Evolutionary conservation across 92 coral and sea anemone species (phyloP).

Genomic region (Meandrina meandrites): DNA sequence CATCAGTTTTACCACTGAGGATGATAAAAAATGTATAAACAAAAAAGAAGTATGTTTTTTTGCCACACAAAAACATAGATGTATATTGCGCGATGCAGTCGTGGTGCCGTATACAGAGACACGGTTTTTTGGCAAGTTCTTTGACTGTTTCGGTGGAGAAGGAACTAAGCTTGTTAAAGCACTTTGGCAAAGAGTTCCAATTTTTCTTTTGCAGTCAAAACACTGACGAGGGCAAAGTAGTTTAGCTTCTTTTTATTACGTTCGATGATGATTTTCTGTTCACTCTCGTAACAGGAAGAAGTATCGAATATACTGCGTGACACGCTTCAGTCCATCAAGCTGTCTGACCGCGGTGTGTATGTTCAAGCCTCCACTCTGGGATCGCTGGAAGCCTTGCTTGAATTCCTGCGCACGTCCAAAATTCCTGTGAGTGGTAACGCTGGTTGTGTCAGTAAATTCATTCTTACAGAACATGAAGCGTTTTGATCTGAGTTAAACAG

Average conservation of each 20-base stretch:
- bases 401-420: conserved; percentile 90
- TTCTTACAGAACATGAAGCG: not conserved
- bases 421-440: conserved; percentile 77
- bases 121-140: too few species aligned
- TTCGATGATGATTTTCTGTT: not conserved
- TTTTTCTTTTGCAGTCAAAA: not conserved
- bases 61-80: too few species aligned
- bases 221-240: not conserved
- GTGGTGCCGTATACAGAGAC: too few species aligned
- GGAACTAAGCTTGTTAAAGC: not conserved
- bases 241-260: not conserved
- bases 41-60: too few species aligned
- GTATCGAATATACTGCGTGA: conserved; percentile 72
- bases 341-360: conserved; percentile 97
- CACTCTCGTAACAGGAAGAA: conserved; percentile 63
- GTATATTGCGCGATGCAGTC: too few species aligned
- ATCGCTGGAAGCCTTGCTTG: conserved; percentile 92
- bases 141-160: too few species aligned
- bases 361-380: conserved; percentile 99
- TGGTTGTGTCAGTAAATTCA: not conserved
- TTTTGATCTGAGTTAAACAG: not conserved
- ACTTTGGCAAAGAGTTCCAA: not conserved
- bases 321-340: conserved; percentile 85
- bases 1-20: too few species aligned
- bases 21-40: too few species aligned